Conservation (phyloP, 2,888 invertebrate genomes). For the Monochamus alternatus region DNA sequence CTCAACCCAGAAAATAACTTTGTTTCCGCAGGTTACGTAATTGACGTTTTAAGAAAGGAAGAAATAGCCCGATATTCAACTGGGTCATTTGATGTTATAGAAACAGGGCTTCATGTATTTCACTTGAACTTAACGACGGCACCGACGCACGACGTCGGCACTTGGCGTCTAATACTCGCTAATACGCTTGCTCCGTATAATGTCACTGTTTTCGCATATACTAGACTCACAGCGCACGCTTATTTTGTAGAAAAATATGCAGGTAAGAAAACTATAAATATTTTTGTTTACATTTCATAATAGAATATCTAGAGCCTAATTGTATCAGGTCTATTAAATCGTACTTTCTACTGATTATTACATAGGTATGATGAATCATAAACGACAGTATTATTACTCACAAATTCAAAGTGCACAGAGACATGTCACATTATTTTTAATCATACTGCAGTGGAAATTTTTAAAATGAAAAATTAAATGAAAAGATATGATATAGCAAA, state of each 20-base stretch:
- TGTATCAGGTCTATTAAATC: neutral
- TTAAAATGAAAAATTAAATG: too few relatives aligned
- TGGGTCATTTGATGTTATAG: constrained; percentile 58
- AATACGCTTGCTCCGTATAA: constrained; percentile 58
- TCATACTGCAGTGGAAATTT: too few relatives aligned
- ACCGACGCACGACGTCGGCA: constrained; percentile 57
- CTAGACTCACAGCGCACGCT: constrained; percentile 55
- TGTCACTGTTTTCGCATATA: constrained; percentile 62
- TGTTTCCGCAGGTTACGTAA: constrained; percentile 70
- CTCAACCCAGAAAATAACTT: constrained; percentile 26
- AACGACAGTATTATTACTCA: neutral
- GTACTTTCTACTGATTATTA: neutral
- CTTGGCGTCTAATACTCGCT: constrained; percentile 62
- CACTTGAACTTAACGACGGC: constrained; percentile 58
- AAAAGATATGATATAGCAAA: too few relatives aligned
- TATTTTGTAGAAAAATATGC: constrained; percentile 38
- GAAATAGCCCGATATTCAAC: constrained; percentile 72
- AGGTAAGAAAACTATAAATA: constrained; percentile 42
- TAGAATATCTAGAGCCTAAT: neutral
- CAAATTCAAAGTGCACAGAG: neutral
- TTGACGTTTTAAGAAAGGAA: constrained; percentile 72
- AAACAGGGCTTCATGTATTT: constrained; percentile 60
- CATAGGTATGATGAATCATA: neutral
- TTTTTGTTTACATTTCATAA: constrained; percentile 2
- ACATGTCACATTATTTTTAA: neutral